phyloP scores from a whole-genome alignment of 2,797 vertebrate species.

The Paramormyrops hopkinsi region DNA sequence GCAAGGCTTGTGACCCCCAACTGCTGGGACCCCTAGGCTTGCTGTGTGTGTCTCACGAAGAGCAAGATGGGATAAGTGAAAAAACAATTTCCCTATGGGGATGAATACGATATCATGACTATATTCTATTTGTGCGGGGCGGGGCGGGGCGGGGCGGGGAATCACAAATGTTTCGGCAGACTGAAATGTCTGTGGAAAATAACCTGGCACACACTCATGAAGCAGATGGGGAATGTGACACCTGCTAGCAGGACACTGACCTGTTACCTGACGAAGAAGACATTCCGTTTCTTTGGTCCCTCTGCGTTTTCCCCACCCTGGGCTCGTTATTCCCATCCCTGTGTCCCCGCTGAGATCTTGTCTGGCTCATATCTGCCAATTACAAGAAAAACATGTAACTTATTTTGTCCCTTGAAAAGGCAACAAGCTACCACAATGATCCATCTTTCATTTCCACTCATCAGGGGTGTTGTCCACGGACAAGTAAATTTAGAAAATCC shows the following conservation, averaged over 20 bases:
- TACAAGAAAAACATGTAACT: background rate
- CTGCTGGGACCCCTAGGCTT: background rate
- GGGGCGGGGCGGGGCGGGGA: no score
- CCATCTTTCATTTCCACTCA: background rate
- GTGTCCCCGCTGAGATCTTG: conserved; percentile 42
- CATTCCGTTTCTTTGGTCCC: conserved; percentile 24
- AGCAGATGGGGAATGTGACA: background rate
- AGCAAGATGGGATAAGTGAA: background rate
- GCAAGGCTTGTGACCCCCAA: background rate
- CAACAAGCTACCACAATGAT: background rate
- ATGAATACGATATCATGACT: background rate
- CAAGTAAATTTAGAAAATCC: no score
- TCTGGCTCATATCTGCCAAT: conserved; percentile 54
- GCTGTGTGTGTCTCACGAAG: background rate
- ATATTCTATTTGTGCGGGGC: background rate
- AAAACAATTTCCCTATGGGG: background rate
- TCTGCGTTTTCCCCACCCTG: conserved; percentile 30
- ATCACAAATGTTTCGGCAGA: background rate
- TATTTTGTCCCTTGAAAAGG: background rate
- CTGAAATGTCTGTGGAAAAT: background rate
- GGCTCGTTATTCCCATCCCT: conserved; percentile 47
- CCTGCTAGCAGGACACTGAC: conserved; percentile 27
- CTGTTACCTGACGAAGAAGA: conserved; percentile 45
- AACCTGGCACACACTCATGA: background rate
- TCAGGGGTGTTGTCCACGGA: background rate